Percentiles rank a stretch among this genome's conserved stretches.
Evolutionary conservation across 2,113 vertebrate genomes (phyloP).

Genomic region (Channa maculata): DNA sequence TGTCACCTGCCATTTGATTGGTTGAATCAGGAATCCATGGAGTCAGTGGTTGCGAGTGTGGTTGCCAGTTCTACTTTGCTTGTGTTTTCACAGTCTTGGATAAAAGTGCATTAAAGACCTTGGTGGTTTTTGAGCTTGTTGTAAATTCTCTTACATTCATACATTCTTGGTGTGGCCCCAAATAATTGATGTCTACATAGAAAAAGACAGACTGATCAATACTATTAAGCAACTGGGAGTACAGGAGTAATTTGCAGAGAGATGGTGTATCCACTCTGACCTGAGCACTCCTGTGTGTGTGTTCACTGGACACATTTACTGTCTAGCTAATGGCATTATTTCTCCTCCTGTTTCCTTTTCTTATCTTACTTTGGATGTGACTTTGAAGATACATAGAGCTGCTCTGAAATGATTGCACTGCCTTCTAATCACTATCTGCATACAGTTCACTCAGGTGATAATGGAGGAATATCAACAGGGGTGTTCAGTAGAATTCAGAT

Average conservation of each 20-base stretch:
- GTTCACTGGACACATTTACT: conserved; percentile 27
- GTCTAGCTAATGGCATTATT: conserved; percentile 25
- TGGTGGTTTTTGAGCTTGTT: conserved; percentile 16
- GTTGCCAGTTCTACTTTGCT: neutral
- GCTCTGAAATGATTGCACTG: conserved; percentile 1
- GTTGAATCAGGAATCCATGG: neutral
- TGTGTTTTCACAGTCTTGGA: conserved; percentile 1
- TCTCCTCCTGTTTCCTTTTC: conserved; percentile 38
- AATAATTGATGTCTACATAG: conserved; percentile 26
- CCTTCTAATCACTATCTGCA: neutral
- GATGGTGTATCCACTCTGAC: conserved; percentile 32
- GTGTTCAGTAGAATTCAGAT: neutral
- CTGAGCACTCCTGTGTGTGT: conserved; percentile 23
- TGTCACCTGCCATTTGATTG: neutral
- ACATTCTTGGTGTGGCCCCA: conserved; percentile 25
- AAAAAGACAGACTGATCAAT: conserved; percentile 55
- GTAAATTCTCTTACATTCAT: conserved; percentile 12
- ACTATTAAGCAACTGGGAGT: conserved; percentile 51
- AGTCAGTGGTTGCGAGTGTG: neutral
- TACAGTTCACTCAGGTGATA: neutral
- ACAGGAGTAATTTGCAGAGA: conserved; percentile 41
- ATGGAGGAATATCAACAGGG: neutral
- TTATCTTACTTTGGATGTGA: conserved; percentile 27
- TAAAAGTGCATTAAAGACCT: neutral
- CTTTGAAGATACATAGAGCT: conserved; percentile 8